Base-by-base conservation (phyloP, 1,140 invertebrate genomes). In the Ips typographus region DNA sequence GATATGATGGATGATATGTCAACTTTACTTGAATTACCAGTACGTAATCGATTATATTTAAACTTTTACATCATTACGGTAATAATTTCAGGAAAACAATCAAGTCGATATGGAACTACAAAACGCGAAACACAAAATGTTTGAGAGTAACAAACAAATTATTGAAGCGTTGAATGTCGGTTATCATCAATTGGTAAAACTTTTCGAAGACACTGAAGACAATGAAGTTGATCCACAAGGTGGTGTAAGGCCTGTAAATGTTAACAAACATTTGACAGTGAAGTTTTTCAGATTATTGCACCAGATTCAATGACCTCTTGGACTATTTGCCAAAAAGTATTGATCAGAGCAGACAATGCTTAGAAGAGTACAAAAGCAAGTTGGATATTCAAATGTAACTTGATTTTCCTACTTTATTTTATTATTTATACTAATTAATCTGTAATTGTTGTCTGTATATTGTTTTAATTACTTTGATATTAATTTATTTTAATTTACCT, bases 171-270 rank as follows among this genome's bases (percentile, higher is more conserved):
- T 89, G 80, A 85, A 83, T 83, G 85, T 77, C 84, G 87, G 84
- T 89, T 89, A 89, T 82, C 87, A 81, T 82, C 90, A 82, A 84
- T 89, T 82, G 83, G 88, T 79, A 83, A 86, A 82, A 81, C 80
- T 98, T 39, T 87, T 96, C 65, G 87, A 88, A 74, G 87, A 90
- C 80, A 95, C 96, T 22, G 90, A 95, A 77, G 92, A 95, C 80
- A 95, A 98, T 42, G 94, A 98, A 80, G 98, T 98, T 83, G 96
- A 98, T 84, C 93, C 95, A 84, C 96, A 98, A 76, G 75, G 79
- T 79, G 71, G 40, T 38, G 49, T 64, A 4, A 47, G 7, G 1
- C 8, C 53, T 51, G 65, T 22, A 22, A 22, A 22, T 22, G 22
- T 22, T 22, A 22, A 22, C 22, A 55, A 8, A 49, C 6, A 51